Evolutionary conservation across 2,797 vertebrate species (phyloP), one percentile per base, ranked within the genome.

Genomic region (Lagorchestes hirsutus): DNA sequence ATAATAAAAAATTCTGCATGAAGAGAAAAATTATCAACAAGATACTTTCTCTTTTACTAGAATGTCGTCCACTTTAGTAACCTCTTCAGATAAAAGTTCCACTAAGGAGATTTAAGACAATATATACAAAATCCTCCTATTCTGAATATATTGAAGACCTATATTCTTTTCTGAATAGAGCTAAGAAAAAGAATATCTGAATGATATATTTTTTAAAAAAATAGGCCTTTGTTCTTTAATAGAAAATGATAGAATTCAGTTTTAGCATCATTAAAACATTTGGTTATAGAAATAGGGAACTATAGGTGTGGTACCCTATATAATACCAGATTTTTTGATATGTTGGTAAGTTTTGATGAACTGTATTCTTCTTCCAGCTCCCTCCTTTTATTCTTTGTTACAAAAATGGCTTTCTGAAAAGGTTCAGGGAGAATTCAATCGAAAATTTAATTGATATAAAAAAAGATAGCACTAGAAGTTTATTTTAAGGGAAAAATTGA

Each of bases 41-140:
- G 29, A 92, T 92, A 95, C 96, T 94, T 93, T 92, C 40, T 95
- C 96, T 57, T 93, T 95, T 34, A 94, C 90, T 90, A 97, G 93
- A 97, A 96, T 55, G 52, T 90, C 93, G 67, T n/a, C 52, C 59
- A 91, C n/a, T 54, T 96, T 55, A 96, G 52, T 91, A 96, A 94
- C 1, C 52, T 55, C 91, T 96, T 93, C 93, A 90, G 54, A 59
- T 16, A n/a, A 92, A 94, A 97, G 46, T 90, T 18, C 74, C 74
- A 92, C 74, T 87, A 82, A 93, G 93, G 46, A 62, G 54, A 95
- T 57, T 93, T 62, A 93, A 96, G 28, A 92, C 22, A 46, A 55
- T 2, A 0, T 93, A 92, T 95, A 91, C 54, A 92, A 97, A 95
- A 94, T 50, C 3, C n/a, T 24, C 40, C 57, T 18, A 40, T 91